A percentile compares a stretch with the other conserved stretches of the same genome.
phyloP scores from a whole-genome alignment of 2,797 vertebrate species.

The Protosalanx chinensis region DNA sequence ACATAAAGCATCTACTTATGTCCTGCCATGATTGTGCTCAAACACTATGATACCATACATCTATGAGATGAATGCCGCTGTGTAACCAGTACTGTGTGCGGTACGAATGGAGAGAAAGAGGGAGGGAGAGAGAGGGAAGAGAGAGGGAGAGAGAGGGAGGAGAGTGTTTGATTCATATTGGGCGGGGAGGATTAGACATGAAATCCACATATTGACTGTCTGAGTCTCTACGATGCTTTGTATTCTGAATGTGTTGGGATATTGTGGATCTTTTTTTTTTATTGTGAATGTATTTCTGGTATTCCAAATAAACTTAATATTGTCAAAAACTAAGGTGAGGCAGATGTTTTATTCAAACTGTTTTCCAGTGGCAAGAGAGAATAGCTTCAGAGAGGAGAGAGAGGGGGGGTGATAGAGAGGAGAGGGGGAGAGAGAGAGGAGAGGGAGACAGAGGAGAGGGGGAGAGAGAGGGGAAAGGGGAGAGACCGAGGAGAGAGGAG shows the following conservation, averaged over 20 bases:
- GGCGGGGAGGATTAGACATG: no score
- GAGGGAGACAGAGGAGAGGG: no score
- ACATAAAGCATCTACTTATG: no score
- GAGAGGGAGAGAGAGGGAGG: background rate
- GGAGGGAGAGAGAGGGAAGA: background rate
- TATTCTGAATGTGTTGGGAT: no score
- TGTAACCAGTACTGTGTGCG: background rate
- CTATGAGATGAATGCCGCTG: background rate
- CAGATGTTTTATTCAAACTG: background rate
- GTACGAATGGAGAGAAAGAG: background rate
- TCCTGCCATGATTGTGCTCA: no score
- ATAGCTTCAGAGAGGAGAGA: background rate
- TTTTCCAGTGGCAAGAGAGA: background rate
- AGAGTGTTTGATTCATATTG: no score
- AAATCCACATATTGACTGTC: no score
- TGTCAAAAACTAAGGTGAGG: background rate
- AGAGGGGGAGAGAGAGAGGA: background rate
- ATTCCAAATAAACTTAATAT: constrained; percentile 1
- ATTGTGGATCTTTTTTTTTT: background rate
- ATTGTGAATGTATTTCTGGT: background rate
- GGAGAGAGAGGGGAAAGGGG: no score
- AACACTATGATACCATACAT: background rate
- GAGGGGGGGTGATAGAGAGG: background rate
- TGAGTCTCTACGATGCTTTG: no score
- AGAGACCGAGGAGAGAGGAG: no score